A percentile compares a stretch with the other conserved stretches of the same genome.
Conservation (phyloP, 2,888 invertebrate species). For the Diachrysia chrysitis region DNA sequence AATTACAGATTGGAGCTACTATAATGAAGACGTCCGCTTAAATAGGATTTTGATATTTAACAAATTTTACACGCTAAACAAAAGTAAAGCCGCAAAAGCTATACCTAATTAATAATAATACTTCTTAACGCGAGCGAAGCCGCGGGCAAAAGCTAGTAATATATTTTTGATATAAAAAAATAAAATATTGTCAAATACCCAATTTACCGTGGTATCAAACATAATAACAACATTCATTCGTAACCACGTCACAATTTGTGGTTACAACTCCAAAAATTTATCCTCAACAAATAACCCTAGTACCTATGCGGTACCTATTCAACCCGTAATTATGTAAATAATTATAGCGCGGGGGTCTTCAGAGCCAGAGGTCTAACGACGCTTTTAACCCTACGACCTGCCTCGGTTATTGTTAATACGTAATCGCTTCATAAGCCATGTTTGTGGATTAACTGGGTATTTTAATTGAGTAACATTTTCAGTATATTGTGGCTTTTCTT, state of each 20-base stretch:
- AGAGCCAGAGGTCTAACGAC: constrained; percentile 10
- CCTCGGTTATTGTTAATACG: constrained; percentile 24
- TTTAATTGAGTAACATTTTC: constrained; percentile 12
- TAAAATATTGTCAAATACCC: no score
- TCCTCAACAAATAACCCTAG: not conserved
- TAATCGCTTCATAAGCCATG: constrained; percentile 27
- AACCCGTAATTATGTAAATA: constrained; percentile 21
- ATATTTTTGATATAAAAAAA: no score
- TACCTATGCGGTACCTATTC: constrained; percentile 5
- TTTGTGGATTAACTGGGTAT: constrained; percentile 20
- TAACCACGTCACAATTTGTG: not conserved
- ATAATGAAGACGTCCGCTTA: no score
- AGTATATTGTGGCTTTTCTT: not conserved
- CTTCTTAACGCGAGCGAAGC: no score
- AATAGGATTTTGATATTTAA: no score
- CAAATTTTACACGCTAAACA: no score
- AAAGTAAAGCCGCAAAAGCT: no score
- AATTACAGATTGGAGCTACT: no score
- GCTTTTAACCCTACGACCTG: constrained; percentile 32
- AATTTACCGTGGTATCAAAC: not conserved
- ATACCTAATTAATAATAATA: no score
- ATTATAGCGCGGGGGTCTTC: constrained; percentile 14
- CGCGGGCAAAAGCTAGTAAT: no score
- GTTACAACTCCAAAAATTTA: not conserved
- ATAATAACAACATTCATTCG: not conserved